Conservation (phyloP, 2,113 vertebrate species). For the Canis aureus region DNA sequence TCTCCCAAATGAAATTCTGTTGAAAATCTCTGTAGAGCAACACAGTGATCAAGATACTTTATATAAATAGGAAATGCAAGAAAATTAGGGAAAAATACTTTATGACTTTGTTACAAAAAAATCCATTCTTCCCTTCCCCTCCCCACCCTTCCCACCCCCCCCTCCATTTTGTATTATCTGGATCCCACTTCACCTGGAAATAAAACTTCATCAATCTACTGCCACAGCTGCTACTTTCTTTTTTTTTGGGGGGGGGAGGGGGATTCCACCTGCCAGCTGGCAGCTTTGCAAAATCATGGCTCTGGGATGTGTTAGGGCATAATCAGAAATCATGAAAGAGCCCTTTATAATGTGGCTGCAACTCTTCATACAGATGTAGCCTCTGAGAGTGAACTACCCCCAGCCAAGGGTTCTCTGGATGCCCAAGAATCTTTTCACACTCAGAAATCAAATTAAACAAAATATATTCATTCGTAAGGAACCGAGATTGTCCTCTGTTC, state of each 20-base stretch:
- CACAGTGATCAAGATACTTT: conserved; percentile 85
- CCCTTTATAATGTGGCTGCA: conserved; percentile 82
- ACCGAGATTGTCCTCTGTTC: background rate
- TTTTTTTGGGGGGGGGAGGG: background rate
- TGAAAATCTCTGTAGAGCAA: conserved; percentile 84
- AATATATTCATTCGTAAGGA: background rate
- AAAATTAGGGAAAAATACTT: conserved; percentile 87
- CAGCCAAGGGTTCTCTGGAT: conserved; percentile 69
- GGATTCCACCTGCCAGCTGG: conserved; percentile 75
- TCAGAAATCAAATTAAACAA: background rate
- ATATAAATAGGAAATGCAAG: conserved; percentile 87
- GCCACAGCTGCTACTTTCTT: conserved; percentile 5
- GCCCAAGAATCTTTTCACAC: conserved; percentile 38
- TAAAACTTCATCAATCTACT: conserved; percentile 57
- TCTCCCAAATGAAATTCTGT: conserved; percentile 73
- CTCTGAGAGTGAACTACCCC: conserved; percentile 67
- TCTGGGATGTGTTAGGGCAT: conserved; percentile 61
- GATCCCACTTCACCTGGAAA: conserved; percentile 74
- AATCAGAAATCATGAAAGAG: conserved; percentile 83
- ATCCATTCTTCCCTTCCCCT: conserved; percentile 55
- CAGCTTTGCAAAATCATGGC: conserved; percentile 73
- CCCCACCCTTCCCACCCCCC: conserved; percentile 27
- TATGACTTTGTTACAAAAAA: conserved; percentile 83
- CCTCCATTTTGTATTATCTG: conserved; percentile 69
- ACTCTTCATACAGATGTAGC: conserved; percentile 70